Conservation (phyloP, 2,888 invertebrate species). For the Platycnemis pennipes region DNA sequence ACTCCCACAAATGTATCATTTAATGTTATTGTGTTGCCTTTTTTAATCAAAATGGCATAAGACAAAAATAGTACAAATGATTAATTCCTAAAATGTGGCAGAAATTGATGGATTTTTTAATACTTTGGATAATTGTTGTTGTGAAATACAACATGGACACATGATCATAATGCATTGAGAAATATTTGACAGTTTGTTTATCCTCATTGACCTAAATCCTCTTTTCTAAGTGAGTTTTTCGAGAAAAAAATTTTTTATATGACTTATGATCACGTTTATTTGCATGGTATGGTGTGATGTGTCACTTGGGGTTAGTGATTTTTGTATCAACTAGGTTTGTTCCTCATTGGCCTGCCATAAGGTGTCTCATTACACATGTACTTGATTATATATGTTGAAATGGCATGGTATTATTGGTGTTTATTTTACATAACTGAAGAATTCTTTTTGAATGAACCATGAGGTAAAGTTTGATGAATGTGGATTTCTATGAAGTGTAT, state of each 20-base stretch:
- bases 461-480: not conserved
- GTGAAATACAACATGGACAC: not conserved
- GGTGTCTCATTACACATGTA: slow-evolving; percentile 45
- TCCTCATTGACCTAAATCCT: slow-evolving; percentile 3
- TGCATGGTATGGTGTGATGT: slow-evolving; percentile 60
- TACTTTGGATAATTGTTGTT: not conserved
- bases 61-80: slow-evolving; percentile 57
- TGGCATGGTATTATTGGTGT: slow-evolving; percentile 48
- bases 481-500: slow-evolving; percentile 27
- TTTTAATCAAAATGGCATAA: slow-evolving; percentile 26
- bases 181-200: not conserved
- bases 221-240: not conserved
- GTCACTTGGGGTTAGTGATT: slow-evolving; percentile 42
- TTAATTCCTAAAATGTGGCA: not conserved
- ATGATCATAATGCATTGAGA: not conserved
- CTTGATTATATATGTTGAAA: not conserved
- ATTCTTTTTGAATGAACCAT: not conserved
- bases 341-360: slow-evolving; percentile 38
- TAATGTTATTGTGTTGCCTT: slow-evolving; percentile 43
- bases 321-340: slow-evolving; percentile 35
- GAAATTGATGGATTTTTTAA: slow-evolving; percentile 13
- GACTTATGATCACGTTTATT: slow-evolving; percentile 7
- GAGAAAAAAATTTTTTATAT: not conserved
- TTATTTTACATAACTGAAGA: slow-evolving; percentile 16
- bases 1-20: not conserved